Conservation (phyloP, 1,140 invertebrate genomes). For the Physella acuta region DNA sequence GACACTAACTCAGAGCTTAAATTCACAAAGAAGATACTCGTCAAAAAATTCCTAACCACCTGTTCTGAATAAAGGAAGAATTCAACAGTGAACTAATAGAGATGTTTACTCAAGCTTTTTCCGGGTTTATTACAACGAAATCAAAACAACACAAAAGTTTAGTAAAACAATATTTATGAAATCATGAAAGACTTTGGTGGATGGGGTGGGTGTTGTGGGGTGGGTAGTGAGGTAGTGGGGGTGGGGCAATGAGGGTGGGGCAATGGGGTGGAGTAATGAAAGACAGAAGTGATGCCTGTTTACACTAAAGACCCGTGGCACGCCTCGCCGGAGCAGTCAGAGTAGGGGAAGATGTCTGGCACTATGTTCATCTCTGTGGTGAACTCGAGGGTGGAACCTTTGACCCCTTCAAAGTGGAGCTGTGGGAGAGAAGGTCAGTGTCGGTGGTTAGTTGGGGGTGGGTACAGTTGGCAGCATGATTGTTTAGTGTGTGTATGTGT, state of each 20-base stretch:
- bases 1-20: no score
- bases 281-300: background rate
- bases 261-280: background rate
- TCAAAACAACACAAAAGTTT: background rate
- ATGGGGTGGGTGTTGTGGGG: background rate
- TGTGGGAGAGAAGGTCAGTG: no score
- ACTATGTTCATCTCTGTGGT: slow-evolving; percentile 50
- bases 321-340: slow-evolving; percentile 40
- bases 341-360: slow-evolving; percentile 48
- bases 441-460: no score
- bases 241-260: background rate
- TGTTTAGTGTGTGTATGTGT: no score
- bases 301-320: slow-evolving; percentile 47
- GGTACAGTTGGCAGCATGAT: no score
- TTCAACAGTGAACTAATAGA: no score
- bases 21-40: no score
- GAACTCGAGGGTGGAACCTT: slow-evolving; percentile 39
- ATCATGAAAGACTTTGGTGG: background rate
- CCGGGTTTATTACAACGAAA: background rate
- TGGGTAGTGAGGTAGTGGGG: background rate
- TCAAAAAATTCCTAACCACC: no score
- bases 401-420: slow-evolving; percentile 43
- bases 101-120: no score
- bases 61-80: no score
- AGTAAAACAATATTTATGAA: background rate